Evolutionary conservation across 2,113 vertebrate species (phyloP).

Genomic region (Chamaea fasciata): DNA sequence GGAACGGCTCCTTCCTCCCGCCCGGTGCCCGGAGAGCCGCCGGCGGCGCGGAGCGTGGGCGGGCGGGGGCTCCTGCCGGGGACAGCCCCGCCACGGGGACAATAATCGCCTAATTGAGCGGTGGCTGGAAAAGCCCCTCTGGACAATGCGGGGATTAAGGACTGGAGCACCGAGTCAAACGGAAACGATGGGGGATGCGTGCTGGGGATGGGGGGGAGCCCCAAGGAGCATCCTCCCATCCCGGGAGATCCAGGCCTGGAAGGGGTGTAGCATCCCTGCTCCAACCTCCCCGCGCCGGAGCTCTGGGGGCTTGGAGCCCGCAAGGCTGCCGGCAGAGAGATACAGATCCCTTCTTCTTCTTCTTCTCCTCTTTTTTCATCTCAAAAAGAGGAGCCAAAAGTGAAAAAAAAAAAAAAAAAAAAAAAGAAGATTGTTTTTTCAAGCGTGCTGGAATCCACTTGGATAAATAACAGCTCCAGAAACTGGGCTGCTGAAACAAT

Average conservation of each 20-base stretch:
- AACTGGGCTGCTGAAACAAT: constrained; percentile 66
- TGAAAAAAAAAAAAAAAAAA: neutral
- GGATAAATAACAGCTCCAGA: constrained; percentile 69
- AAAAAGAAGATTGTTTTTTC: constrained; percentile 58
- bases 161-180: neutral
- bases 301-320: neutral
- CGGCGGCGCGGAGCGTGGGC: neutral
- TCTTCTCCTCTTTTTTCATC: neutral
- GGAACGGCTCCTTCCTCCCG: rapidly evolving
- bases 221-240: neutral
- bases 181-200: neutral
- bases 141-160: constrained; percentile 3
- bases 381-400: constrained; percentile 44
- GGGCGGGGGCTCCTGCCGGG: neutral
- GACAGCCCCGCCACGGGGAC: neutral
- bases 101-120: constrained; percentile 10
- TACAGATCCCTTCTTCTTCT: neutral
- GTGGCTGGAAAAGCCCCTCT: neutral
- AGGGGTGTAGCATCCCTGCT: neutral
- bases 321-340: neutral
- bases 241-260: neutral
- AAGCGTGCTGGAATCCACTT: constrained; percentile 65
- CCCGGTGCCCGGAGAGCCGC: neutral
- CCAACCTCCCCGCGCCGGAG: rapidly evolving
- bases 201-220: neutral